These are phyloP conservation scores for Grallaria varia DNA, from an alignment of 2,113 vertebrate species.

Conservation along the genomic window DNA sequence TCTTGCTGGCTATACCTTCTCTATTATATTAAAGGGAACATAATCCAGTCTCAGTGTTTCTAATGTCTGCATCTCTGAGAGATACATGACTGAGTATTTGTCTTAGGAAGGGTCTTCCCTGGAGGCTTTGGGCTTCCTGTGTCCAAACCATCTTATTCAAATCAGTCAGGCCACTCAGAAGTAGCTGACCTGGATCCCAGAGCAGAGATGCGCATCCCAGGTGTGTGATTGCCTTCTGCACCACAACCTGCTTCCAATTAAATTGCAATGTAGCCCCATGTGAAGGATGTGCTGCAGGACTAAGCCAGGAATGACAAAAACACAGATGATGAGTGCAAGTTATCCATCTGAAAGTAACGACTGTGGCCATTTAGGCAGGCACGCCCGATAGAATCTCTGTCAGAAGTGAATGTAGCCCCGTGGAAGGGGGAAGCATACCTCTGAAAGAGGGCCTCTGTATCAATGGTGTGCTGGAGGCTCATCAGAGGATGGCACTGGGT, in stretches of 20 bases:
- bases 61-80: background rate
- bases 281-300: slow-evolving; percentile 1
- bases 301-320: slow-evolving; percentile 26
- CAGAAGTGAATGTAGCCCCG: background rate
- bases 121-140: background rate
- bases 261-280: background rate
- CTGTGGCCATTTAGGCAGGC: background rate
- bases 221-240: background rate
- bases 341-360: background rate
- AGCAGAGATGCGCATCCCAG: background rate
- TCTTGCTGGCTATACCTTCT: slow-evolving; percentile 11
- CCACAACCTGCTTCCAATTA: slow-evolving; percentile 38
- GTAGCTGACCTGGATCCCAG: background rate
- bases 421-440: background rate
- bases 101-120: background rate
- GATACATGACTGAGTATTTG: background rate
- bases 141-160: background rate
- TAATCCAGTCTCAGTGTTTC: background rate
- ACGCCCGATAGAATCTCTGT: background rate
- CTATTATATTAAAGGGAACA: background rate
- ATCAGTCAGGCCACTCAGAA: background rate
- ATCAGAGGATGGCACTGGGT: background rate
- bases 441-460: background rate
- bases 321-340: background rate
- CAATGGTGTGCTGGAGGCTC: background rate